These are phyloP conservation scores for Onychomys leucogaster DNA, from an alignment of 2,797 vertebrate species.

Conservation along the genomic window DNA sequence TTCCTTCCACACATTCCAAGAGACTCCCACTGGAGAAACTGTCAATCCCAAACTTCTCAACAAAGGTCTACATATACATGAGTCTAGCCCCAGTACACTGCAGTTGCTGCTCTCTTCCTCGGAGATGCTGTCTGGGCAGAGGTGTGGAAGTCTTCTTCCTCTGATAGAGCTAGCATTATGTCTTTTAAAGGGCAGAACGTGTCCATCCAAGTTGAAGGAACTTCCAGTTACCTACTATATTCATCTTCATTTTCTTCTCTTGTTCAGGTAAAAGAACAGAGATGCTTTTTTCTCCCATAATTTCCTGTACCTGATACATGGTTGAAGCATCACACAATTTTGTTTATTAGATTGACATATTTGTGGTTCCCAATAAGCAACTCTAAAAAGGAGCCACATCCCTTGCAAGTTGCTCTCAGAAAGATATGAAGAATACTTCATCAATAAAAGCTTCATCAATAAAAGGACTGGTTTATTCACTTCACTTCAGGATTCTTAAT, in stretches of 20 bases:
- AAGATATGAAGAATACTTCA: not conserved
- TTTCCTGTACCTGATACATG: not conserved
- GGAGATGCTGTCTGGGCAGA: not conserved
- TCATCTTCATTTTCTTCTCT: not conserved
- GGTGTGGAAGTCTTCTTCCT: not conserved
- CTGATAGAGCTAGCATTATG: not conserved
- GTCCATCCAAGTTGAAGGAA: not conserved
- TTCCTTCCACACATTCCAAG: not conserved
- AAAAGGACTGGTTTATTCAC: not conserved
- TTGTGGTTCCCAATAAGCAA: not conserved
- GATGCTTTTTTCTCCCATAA: not conserved
- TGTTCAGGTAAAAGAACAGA: not conserved
- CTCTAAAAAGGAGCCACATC: not conserved
- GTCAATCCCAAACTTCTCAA: not conserved
- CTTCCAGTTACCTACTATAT: not conserved
- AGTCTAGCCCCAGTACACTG: not conserved
- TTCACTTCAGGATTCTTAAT: constrained; percentile 7
- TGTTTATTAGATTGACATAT: not conserved
- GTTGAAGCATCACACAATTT: not conserved
- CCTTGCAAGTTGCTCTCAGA: not conserved
- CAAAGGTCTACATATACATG: not conserved
- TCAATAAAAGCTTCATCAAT: constrained; percentile 27
- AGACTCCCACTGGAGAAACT: not conserved
- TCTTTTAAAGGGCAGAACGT: not conserved
- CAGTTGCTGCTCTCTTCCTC: not conserved